Percentiles rank a stretch among this genome's conserved stretches.
phyloP scores from a whole-genome alignment of 2,113 vertebrate genomes.

The Ammospiza nelsoni region DNA sequence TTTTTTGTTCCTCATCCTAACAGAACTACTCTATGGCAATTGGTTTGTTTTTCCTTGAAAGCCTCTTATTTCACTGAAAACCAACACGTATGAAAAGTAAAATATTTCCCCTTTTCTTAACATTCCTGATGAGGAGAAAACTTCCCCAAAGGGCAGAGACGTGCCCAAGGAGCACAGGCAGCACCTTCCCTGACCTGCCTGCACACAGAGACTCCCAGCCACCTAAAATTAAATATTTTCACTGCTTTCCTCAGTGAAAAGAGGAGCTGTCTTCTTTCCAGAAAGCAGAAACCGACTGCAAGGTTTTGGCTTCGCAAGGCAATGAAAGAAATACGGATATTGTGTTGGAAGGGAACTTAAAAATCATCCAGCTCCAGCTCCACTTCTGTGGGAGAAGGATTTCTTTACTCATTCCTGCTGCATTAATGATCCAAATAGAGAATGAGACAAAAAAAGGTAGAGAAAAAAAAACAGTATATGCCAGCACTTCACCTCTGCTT shows the following conservation, averaged over 20 bases:
- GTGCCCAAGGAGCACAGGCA: background rate
- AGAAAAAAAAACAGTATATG: background rate
- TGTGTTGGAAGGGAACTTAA: background rate
- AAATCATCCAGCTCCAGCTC: background rate
- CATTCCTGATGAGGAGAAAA: background rate
- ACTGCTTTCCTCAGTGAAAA: background rate
- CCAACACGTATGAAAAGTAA: background rate
- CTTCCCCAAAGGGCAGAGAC: background rate
- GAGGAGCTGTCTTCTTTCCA: background rate
- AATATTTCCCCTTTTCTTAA: background rate
- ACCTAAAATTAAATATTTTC: background rate
- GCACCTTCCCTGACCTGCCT: accelerated
- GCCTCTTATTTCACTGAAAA: background rate
- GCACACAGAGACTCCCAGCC: background rate
- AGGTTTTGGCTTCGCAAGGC: background rate
- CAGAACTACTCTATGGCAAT: background rate
- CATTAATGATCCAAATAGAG: background rate
- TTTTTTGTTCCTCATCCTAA: background rate
- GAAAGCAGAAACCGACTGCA: background rate
- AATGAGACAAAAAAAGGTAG: background rate
- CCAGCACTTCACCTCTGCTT: background rate
- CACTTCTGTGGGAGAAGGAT: background rate
- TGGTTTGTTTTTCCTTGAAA: background rate
- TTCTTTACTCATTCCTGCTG: background rate
- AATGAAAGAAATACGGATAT: background rate